A percentile compares a stretch with the other conserved stretches of the same genome.
Conservation (phyloP, 2,113 vertebrate genomes). For the Oxyruncus cristatus region DNA sequence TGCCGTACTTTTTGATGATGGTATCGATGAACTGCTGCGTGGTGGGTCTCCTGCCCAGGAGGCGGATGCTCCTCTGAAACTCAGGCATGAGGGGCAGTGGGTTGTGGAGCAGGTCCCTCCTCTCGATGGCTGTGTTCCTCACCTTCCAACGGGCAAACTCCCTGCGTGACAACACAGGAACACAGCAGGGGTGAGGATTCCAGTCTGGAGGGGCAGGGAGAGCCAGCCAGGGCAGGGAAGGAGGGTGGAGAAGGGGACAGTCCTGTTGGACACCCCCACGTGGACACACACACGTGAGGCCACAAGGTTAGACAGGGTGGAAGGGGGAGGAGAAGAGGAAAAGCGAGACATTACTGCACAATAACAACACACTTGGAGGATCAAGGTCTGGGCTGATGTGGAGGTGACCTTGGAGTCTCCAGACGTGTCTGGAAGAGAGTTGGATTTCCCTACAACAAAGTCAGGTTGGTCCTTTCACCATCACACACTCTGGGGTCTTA, state of each 20-base stretch:
- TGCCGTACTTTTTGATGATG: slow-evolving; percentile 99
- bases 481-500: background rate
- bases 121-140: slow-evolving; percentile 98
- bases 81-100: slow-evolving; percentile 97
- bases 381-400: background rate
- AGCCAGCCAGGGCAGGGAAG: accelerated
- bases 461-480: background rate
- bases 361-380: background rate
- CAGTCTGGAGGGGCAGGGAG: background rate
- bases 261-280: background rate
- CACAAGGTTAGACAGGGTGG: background rate
- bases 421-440: background rate
- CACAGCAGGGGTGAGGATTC: slow-evolving; percentile 2
- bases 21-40: slow-evolving; percentile 98
- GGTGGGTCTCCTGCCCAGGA: slow-evolving; percentile 94
- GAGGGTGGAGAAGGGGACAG: background rate
- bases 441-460: background rate
- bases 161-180: slow-evolving; percentile 70
- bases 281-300: background rate
- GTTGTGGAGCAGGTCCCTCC: slow-evolving; percentile 92
- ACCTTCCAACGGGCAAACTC: slow-evolving; percentile 99
- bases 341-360: background rate
- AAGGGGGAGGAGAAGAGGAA: background rate
- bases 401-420: background rate
- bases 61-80: slow-evolving; percentile 94